Evolutionary conservation across 2,888 invertebrate species (phyloP), one percentile per base, ranked within the genome.

Genomic region (Pyrochroa serraticornis): DNA sequence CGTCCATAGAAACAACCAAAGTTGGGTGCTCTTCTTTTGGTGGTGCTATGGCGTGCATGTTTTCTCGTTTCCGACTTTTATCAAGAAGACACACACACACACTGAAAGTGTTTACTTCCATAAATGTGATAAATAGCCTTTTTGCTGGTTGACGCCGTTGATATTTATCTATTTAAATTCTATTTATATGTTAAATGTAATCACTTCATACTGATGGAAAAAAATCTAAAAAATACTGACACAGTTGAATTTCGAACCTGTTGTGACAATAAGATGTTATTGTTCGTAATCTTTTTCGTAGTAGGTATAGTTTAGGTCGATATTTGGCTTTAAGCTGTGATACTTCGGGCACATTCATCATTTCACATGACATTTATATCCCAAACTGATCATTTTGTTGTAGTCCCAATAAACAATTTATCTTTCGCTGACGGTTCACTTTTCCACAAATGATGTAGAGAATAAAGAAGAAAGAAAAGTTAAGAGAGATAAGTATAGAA

Each of bases 41-140:
- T 48, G 6, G 48, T 38, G 33, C 35, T 9, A 35, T n/a, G 32
- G 10, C 41, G 22, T 39, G 12, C 35, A 41, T 49, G 39, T 34
- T 34, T 49, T 49, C 41, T 22, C 5, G 22, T 47, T 37, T 47
- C 47, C 37, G 47, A 47, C 36, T 47, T 47, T 31, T 37, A 34
- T 37, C 37, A 47, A 22, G 47, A 12, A 43, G 42, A 43, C 36
- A 43, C 50, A 48, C 58, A 48, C 31, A 50, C 30, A 47, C 47
- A 60, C 53, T 58, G 56, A 58, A 65, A 66, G 66, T 68, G 67
- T 71, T 71, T 69, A 73, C 76, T 75, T 75, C 75, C 75, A 75
- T 75, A 69, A 70, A 74, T 76, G 75, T 76, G 76, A 75, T 75
- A 75, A 71, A 72, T 68, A 71, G 72, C 73, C 72, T 72, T 73